Base-by-base conservation (phyloP, 2,888 invertebrate species). In the Lasioglossum zephyrum region DNA sequence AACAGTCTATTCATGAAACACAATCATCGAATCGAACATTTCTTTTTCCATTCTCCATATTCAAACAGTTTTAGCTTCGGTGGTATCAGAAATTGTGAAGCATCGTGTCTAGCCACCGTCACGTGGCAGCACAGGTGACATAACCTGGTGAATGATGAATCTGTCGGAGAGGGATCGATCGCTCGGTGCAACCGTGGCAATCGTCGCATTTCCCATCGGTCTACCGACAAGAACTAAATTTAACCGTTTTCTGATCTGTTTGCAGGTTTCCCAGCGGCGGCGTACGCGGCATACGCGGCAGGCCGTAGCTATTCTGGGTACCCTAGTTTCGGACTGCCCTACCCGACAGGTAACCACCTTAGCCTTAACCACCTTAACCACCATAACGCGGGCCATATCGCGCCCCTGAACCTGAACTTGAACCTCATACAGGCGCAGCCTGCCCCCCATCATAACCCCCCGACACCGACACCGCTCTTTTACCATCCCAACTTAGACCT, bases 241-340 rank as follows among this genome's bases (percentile, higher is more conserved):
- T 88, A 76, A 90, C 39, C 13, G 8, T 26, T 66, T 87, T 74
- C 69, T 66, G 13, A 84, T 91, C 77, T 95, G 93, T 95, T 94
- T 91, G 89, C 97, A 98, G 98, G 98, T 97, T 98, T 98, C 96
- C 98, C 98, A 96, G 98, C 98, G 96, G 98, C 98, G 95, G 98
- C 98, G 95, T 98, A 98, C 96, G 98, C 98, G 96, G 98, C 98
- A 95, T 98, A 98, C 96, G 98, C 98, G 96, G 98, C 98, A 96
- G 98, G 98, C 96, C 98, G 98, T 96, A 98, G 98, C 96, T 99
- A 98, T 96, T 98, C 98, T 96, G 98, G 98, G 96, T 98, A 98
- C 97, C 98, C 98, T 96, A 98, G 98, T 97, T 98, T 98, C 97
- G 98, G 98, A 97, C 98, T 99, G 96, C 98, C 98, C 96, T 98